These are phyloP conservation scores for Mionectes macconnelli DNA, from an alignment of 2,113 vertebrate genomes.

Conservation along the genomic window DNA sequence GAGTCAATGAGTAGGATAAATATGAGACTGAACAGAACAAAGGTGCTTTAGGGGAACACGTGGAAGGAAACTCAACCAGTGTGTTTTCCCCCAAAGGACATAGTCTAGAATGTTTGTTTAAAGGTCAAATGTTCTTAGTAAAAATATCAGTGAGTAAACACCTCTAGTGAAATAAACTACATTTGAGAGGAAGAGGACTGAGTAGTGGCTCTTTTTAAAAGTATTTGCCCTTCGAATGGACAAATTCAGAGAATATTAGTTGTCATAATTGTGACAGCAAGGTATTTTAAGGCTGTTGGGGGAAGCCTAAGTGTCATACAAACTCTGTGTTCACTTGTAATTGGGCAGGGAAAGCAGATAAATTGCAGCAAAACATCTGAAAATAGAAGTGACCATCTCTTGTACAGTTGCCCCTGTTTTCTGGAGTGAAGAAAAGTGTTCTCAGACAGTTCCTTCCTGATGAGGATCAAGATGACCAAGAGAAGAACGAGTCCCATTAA, in stretches of 20 bases:
- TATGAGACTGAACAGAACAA: not conserved
- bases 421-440: not conserved
- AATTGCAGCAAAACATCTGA: not conserved
- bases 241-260: not conserved
- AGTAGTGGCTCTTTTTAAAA: not conserved
- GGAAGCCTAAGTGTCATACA: not conserved
- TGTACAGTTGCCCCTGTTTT: not conserved
- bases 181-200: not conserved
- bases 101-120: not conserved
- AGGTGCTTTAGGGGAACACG: not conserved
- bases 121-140: not conserved
- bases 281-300: not conserved
- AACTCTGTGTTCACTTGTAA: not conserved
- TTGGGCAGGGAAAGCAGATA: not conserved
- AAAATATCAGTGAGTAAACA: not conserved
- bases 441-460: not conserved
- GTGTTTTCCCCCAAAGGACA: not conserved
- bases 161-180: not conserved
- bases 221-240: not conserved
- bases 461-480: not conserved
- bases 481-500: not conserved
- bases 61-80: not conserved
- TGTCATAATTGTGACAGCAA: not conserved
- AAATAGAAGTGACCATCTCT: not conserved
- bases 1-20: not conserved